Evolutionary conservation across 2,797 vertebrate species (phyloP).

Genomic region (Oreochromis mossambicus): DNA sequence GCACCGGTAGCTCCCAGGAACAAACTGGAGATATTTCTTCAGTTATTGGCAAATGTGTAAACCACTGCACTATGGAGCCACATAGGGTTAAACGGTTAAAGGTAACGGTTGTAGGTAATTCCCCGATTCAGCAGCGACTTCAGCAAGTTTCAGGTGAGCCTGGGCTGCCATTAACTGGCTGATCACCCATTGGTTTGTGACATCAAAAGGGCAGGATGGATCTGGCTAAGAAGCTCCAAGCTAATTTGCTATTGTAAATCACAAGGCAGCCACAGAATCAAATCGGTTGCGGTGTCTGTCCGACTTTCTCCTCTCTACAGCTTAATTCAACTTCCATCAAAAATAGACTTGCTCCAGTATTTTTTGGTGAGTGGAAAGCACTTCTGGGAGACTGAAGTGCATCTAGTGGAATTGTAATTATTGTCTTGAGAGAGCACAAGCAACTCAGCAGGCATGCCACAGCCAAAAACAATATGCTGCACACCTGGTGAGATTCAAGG

Average conservation of each 20-base stretch:
- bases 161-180: slow-evolving; percentile 89
- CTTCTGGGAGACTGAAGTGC: background rate
- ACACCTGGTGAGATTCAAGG: background rate
- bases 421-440: background rate
- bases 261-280: background rate
- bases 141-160: slow-evolving; percentile 90
- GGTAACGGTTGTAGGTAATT: slow-evolving; percentile 88
- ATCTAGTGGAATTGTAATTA: background rate
- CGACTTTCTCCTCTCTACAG: background rate
- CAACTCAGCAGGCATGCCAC: background rate
- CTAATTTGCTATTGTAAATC: background rate
- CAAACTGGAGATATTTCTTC: background rate
- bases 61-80: background rate
- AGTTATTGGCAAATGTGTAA: background rate
- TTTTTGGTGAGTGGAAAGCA: background rate
- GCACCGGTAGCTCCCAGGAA: background rate
- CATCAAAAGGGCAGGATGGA: background rate
- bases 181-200: background rate
- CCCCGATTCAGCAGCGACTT: slow-evolving; percentile 93
- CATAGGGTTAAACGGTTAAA: background rate
- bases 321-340: background rate
- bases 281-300: background rate
- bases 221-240: background rate
- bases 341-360: background rate
- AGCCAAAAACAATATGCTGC: background rate